Conservation (phyloP, 2,888 invertebrate genomes). For the Philaethria dido region DNA sequence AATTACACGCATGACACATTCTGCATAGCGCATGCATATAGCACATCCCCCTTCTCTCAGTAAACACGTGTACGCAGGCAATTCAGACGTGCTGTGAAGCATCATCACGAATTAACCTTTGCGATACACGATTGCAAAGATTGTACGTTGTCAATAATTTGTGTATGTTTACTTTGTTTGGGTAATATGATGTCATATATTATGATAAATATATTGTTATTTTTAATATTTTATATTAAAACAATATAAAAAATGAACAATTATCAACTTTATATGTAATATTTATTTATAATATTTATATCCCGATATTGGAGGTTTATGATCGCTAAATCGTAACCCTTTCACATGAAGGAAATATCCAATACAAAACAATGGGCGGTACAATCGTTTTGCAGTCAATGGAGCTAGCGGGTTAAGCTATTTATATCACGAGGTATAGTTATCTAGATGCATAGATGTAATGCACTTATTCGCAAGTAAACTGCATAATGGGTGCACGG, state of each 20-base stretch:
- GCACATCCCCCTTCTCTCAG: conserved; percentile 9
- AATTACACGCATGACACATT: conserved; percentile 21
- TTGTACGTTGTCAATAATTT: conserved; percentile 9
- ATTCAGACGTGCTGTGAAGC: conserved; percentile 16
- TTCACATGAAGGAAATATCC: conserved; percentile 19
- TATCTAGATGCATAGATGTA: conserved; percentile 53
- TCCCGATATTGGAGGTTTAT: background rate
- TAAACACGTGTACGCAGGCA: conserved; percentile 19
- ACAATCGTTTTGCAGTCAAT: conserved; percentile 40
- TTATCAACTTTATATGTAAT: background rate
- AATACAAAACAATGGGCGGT: conserved; percentile 38
- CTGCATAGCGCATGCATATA: conserved; percentile 5
- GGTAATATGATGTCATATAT: background rate
- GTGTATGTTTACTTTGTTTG: background rate
- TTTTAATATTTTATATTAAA: background rate
- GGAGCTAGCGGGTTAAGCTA: conserved; percentile 43
- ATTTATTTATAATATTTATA: background rate
- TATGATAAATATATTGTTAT: background rate
- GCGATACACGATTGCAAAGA: conserved; percentile 1
- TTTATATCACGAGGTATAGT: conserved; percentile 40
- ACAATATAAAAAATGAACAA: background rate
- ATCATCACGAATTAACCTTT: conserved; percentile 25
- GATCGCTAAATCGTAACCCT: background rate
- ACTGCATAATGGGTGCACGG: conserved; percentile 79
- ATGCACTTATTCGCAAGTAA: conserved; percentile 79